These are phyloP conservation scores for Lysandra bellargus DNA, from an alignment of 2,888 invertebrate species.

Conservation along the genomic window DNA sequence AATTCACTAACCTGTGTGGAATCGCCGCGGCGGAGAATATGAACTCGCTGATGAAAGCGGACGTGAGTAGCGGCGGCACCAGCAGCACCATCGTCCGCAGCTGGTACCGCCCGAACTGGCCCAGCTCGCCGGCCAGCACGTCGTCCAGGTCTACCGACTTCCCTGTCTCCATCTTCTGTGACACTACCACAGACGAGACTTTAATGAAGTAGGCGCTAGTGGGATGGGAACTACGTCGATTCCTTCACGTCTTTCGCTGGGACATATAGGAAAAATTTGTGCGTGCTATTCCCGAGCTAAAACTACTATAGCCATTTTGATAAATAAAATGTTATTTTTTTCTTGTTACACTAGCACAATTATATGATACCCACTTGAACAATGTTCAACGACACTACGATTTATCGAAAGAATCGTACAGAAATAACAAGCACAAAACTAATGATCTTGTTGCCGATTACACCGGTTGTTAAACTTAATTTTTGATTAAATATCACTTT, in stretches of 20 bases:
- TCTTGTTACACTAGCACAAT: no score
- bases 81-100: slow-evolving; percentile 51
- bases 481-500: no score
- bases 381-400: not conserved
- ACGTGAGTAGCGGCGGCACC: slow-evolving; percentile 83
- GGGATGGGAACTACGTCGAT: no score
- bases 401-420: not conserved
- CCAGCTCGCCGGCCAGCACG: not conserved
- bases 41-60: slow-evolving; percentile 83
- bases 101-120: not conserved
- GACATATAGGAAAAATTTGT: no score
- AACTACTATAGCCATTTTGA: no score
- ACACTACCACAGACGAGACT: not conserved
- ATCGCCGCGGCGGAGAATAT: slow-evolving; percentile 85
- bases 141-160: not conserved
- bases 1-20: slow-evolving; percentile 76
- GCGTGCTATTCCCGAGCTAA: no score
- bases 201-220: no score
- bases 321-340: no score
- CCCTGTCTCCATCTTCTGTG: not conserved
- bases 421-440: not conserved
- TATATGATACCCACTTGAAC: not conserved
- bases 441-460: no score
- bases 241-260: no score
- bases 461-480: no score